A percentile compares a stretch with the other conserved stretches of the same genome.
These are phyloP conservation scores for Apteryx mantelli DNA, from an alignment of 2,113 vertebrate genomes.

Conservation along the genomic window DNA sequence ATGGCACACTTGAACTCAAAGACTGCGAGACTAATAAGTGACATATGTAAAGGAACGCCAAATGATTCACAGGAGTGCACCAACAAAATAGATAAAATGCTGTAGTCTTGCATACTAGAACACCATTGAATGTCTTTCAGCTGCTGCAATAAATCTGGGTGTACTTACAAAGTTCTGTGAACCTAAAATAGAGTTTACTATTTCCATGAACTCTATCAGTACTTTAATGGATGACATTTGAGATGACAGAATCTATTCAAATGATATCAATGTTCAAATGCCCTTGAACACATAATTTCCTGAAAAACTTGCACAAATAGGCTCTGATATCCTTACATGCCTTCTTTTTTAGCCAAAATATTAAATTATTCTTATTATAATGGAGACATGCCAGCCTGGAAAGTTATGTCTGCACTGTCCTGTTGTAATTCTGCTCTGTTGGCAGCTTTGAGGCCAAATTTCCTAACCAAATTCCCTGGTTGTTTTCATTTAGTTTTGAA, in stretches of 20 bases:
- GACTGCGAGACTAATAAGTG: not conserved
- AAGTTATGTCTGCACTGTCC: not conserved
- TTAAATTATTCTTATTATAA: not conserved
- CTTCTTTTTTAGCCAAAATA: not conserved
- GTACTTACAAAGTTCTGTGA: not conserved
- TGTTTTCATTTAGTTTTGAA: not conserved
- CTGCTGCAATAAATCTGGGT: not conserved
- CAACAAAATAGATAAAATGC: not conserved
- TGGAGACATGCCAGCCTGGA: not conserved
- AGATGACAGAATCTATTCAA: not conserved
- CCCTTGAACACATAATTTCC: not conserved
- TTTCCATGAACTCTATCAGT: not conserved
- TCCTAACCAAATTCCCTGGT: not conserved
- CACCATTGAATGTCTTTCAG: not conserved
- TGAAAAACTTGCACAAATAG: not conserved
- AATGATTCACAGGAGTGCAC: not conserved
- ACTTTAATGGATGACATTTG: not conserved
- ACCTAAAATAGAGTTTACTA: not conserved
- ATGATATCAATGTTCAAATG: not conserved
- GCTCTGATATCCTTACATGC: not conserved
- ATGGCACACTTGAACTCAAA: not conserved
- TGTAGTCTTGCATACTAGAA: not conserved
- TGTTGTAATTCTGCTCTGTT: not conserved
- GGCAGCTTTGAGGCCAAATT: not conserved
- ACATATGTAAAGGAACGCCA: not conserved